Evolutionary conservation across 2,888 invertebrate species (phyloP), one percentile per base, ranked within the genome.

Genomic region (Orthosia cruda): DNA sequence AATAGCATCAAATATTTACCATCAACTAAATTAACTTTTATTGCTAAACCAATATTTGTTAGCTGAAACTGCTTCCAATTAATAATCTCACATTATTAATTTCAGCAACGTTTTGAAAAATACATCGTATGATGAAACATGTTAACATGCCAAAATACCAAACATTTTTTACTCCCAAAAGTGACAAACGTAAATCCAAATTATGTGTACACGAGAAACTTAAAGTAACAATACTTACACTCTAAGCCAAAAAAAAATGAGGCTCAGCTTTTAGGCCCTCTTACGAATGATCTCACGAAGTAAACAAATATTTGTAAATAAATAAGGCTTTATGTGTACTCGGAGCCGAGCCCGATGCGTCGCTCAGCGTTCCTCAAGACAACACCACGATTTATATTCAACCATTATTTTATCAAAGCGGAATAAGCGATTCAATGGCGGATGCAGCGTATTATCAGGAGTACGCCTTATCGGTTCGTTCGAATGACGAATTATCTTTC

Each of bases 281-380:
- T 75, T 84, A 84, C 81, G 73, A 89, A 88, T 90, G 89, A 91
- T 92, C 85, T 87, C 81, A 84, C 82, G 77, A 83, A 89, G 90
- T 88, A 91, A 93, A 93, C 92, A 92, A 92, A 93, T 93, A 93
- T 93, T 93, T 92, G 89, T 86, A 89, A 91, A 93, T 93, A 93
- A 93, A 93, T 92, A 94, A 92, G 87, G 92, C 91, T 92, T 90
- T 90, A 87, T 91, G 83, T 87, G 85, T 82, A 58, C 57, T 69
- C 77, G 84, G 80, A 79, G 26, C 40, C 59, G 40, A 59, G 59
- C 78, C 76, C 81, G 73, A 76, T 76, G 77, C 75, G 74, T 73
- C 76, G 75, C 81, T 82, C 83, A 86, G 85, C 82, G 84, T 88
- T 83, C 86, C 85, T 82, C 80, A 85, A 83, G 84, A 86, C 87